Base-by-base conservation (phyloP, 2,797 vertebrate species). In the Danionella dracula region DNA sequence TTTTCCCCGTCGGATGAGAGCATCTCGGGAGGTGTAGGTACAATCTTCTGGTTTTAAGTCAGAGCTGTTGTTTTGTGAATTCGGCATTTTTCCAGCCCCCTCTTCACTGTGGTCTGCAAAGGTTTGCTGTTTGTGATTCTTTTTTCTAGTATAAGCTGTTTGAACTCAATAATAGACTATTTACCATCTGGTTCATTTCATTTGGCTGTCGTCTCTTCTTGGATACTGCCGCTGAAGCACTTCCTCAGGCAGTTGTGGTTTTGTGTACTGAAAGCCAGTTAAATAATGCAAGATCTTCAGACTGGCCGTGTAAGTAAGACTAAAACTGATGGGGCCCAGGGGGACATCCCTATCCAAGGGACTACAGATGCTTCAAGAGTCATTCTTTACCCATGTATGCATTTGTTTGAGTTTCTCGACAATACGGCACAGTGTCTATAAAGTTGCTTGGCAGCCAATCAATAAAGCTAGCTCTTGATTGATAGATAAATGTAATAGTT, bases 1-100 rank as follows among this genome's bases (percentile, higher is more conserved):
- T 86, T 86, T 83, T 67, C 74, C 78, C 76, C 77, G 81, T 83
- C 81, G 67, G 75, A 80, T 81, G 80, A 76, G 66, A 80, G 76
- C 68, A 73, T 80, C 68, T 60, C 65, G 75, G 62, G 75, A 82
- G 79, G 81, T 77, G 80, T 76, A 68, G 79, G 83, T 85, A 64
- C 79, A 78, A 80, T 85, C 81, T n/a, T n/a, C n/a, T n/a, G n/a
- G n/a, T n/a, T n/a, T n/a, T n/a, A n/a, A n/a, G n/a, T n/a, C n/a
- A n/a, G n/a, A n/a, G n/a, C n/a, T n/a, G n/a, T n/a, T n/a, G n/a
- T n/a, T n/a, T n/a, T n/a, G n/a, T n/a, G n/a, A n/a, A n/a, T n/a
- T n/a, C n/a, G n/a, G n/a, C n/a, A n/a, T n/a, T 20, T 55, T 65
- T 11, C 38, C 13, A 51, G 13, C 37, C 34, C 35, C 34, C 38